phyloP scores from a whole-genome alignment of 64 coral and sea anemone species.

The Actinia equina region DNA sequence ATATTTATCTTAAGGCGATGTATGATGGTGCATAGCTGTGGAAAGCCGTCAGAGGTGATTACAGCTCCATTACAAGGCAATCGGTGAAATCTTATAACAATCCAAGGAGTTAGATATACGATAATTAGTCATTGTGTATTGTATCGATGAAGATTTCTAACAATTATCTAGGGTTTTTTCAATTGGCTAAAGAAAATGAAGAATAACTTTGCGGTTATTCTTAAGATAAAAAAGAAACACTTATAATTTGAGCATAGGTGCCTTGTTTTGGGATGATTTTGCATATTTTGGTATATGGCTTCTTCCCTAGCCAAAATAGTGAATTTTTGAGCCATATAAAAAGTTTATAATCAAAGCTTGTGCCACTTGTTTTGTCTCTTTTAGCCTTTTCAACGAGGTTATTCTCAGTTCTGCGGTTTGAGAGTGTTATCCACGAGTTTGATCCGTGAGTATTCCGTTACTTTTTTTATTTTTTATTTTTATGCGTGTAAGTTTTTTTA shows the following conservation, averaged over 20 bases:
- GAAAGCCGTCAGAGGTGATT: not conserved
- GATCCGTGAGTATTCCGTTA: conserved; percentile 90
- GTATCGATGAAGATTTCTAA: not conserved
- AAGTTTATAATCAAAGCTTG: not conserved
- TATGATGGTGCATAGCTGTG: not conserved
- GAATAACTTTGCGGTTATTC: not conserved
- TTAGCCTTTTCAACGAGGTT: conserved; percentile 94
- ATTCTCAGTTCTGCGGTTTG: conserved; percentile 93
- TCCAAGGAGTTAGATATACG: not conserved
- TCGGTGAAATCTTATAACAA: not conserved
- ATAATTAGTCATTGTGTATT: not conserved
- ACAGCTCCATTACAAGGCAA: not conserved
- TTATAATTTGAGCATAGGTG: not conserved
- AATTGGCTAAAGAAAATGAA: not conserved
- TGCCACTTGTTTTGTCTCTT: not conserved
- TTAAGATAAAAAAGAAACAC: not conserved
- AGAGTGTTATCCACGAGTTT: conserved; percentile 99
- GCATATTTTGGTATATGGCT: not conserved
- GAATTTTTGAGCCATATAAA: not conserved
- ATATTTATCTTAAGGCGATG: not conserved
- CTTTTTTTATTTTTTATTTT: not conserved
- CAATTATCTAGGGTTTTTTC: not conserved
- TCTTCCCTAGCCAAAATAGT: not conserved
- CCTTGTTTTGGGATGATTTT: not conserved
- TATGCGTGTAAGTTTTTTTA: not conserved